These are phyloP conservation scores for Agonopterix arenella DNA, from an alignment of 2,888 invertebrate genomes.

Conservation along the genomic window DNA sequence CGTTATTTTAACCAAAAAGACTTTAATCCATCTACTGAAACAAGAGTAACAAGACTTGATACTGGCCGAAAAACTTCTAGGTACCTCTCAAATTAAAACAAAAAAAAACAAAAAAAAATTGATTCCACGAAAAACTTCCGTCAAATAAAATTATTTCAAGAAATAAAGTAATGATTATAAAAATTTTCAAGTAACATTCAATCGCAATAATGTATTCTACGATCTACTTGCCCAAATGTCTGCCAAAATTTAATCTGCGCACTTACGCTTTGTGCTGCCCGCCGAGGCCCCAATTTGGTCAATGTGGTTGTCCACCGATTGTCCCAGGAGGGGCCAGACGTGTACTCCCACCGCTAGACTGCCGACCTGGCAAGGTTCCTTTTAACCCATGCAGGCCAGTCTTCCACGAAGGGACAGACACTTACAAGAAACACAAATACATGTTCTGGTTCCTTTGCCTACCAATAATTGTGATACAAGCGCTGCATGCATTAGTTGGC, in stretches of 20 bases:
- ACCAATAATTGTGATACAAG: conserved; percentile 46
- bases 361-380: conserved; percentile 34
- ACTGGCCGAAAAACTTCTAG: no score
- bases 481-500: conserved; percentile 26
- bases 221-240: neutral
- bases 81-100: no score
- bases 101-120: no score
- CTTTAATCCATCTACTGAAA: no score
- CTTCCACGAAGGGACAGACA: conserved; percentile 37
- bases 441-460: conserved; percentile 41
- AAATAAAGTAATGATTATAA: no score
- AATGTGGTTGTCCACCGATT: conserved; percentile 30
- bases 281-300: conserved; percentile 30
- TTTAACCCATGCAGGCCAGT: conserved; percentile 41
- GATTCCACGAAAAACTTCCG: no score
- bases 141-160: no score
- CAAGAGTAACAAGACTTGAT: no score
- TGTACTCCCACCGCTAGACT: conserved; percentile 36
- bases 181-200: no score
- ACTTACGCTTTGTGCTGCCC: conserved; percentile 38
- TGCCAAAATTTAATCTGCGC: neutral
- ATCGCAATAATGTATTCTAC: no score
- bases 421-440: conserved; percentile 45
- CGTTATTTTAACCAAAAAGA: no score
- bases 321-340: conserved; percentile 31